Percentiles rank a stretch among this genome's conserved stretches.
Evolutionary conservation across 2,113 vertebrate genomes (phyloP).

Genomic region (Crotalus horridus): DNA sequence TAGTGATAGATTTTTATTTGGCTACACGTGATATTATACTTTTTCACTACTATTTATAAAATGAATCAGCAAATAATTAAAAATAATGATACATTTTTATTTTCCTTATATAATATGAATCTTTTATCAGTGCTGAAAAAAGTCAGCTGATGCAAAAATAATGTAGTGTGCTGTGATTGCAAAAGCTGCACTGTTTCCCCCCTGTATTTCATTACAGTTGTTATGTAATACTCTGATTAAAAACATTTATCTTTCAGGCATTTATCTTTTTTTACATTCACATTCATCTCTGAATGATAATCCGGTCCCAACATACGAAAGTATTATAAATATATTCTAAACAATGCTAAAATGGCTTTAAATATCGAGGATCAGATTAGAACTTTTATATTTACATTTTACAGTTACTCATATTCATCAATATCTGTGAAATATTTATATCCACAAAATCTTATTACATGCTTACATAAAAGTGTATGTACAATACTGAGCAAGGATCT

Average conservation of each 20-base stretch:
- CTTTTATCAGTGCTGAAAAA: constrained; percentile 22
- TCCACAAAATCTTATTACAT: constrained; percentile 49
- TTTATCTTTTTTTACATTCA: constrained; percentile 60
- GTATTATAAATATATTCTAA: constrained; percentile 59
- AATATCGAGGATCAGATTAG: constrained; percentile 14
- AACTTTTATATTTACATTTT: constrained; percentile 56
- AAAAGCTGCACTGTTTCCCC: not conserved
- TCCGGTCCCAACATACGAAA: constrained; percentile 56
- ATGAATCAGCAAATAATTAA: not conserved
- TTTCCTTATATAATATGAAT: constrained; percentile 14
- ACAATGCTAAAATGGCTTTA: constrained; percentile 59
- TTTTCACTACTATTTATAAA: not conserved
- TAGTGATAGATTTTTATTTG: constrained; percentile 17
- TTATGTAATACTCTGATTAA: constrained; percentile 41
- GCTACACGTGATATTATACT: constrained; percentile 10
- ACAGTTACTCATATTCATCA: constrained; percentile 65
- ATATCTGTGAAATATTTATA: constrained; percentile 51
- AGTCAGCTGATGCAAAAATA: constrained; percentile 16
- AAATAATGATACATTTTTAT: constrained; percentile 38
- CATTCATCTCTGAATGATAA: constrained; percentile 60
- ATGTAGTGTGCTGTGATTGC: not conserved
- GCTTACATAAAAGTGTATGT: not conserved
- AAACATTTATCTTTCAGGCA: constrained; percentile 60
- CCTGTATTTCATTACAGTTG: constrained; percentile 2
- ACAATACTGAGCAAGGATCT: not conserved